phyloP scores from a whole-genome alignment of 35 echinoderm and acorn worm species.

The Holothuria glaberrima region DNA sequence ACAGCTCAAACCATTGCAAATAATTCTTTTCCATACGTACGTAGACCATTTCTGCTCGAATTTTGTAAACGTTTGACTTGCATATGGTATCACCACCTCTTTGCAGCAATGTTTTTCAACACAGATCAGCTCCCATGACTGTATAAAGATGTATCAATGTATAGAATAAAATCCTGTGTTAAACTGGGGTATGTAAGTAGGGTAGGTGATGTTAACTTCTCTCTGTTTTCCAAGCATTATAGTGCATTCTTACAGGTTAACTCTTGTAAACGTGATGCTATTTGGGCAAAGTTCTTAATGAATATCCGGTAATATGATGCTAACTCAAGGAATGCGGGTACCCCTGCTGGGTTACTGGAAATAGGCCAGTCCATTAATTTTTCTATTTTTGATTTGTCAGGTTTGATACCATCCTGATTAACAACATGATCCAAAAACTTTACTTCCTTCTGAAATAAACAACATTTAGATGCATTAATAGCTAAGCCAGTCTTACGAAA shows the following conservation, averaged over 20 bases:
- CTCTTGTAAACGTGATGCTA: slow-evolving; percentile 1
- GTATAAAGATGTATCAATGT: slow-evolving; percentile 30
- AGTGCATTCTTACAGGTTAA: not conserved
- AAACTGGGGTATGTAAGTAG: not conserved
- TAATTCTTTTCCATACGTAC: slow-evolving; percentile 24
- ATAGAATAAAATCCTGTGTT: not conserved
- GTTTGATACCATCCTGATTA: slow-evolving; percentile 43
- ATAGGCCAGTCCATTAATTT: slow-evolving; percentile 59
- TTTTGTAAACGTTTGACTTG: slow-evolving; percentile 39
- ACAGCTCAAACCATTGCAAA: no score
- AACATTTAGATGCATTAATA: slow-evolving; percentile 65
- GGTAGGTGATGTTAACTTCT: slow-evolving; percentile 1
- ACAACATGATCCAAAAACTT: slow-evolving; percentile 68
- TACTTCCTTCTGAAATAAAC: slow-evolving; percentile 56
- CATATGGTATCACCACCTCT: slow-evolving; percentile 69
- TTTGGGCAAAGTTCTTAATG: slow-evolving; percentile 38
- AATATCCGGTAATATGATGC: slow-evolving; percentile 31
- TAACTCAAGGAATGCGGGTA: slow-evolving; percentile 2
- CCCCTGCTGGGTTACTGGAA: not conserved
- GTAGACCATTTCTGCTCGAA: slow-evolving; percentile 31
- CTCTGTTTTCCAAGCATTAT: not conserved
- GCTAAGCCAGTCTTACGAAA: slow-evolving; percentile 58
- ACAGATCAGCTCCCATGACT: slow-evolving; percentile 28
- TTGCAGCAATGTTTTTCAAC: slow-evolving; percentile 5
- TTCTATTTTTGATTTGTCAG: slow-evolving; percentile 59